Evolutionary conservation across 2,888 invertebrate genomes (phyloP).

Genomic region (Himalopsyche tibetana): DNA sequence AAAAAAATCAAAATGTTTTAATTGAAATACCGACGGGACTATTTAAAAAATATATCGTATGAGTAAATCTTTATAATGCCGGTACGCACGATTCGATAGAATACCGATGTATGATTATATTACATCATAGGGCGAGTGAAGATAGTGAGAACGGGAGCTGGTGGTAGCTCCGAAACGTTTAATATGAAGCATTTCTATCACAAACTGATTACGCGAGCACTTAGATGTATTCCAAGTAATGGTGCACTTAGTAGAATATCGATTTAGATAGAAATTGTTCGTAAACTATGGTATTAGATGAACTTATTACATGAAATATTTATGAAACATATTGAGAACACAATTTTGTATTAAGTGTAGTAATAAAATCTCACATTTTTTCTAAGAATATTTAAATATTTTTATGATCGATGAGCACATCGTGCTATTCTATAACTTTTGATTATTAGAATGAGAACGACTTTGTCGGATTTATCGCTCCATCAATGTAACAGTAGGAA

Average conservation of each 20-base stretch:
- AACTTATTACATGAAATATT: neutral
- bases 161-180: slow-evolving; percentile 7
- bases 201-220: neutral
- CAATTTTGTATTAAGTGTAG: too few relatives aligned
- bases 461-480: too few relatives aligned
- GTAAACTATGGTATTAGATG: slow-evolving; percentile 2
- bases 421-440: too few relatives aligned
- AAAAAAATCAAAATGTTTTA: too few relatives aligned
- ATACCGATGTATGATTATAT: neutral
- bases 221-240: neutral
- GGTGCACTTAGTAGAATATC: slow-evolving; percentile 12
- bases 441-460: too few relatives aligned
- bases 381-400: too few relatives aligned
- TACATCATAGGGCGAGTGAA: slow-evolving; percentile 8
- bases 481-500: too few relatives aligned
- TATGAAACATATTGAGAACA: neutral
- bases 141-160: slow-evolving; percentile 29
- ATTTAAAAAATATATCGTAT: neutral
- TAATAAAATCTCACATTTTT: too few relatives aligned
- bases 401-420: too few relatives aligned
- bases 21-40: too few relatives aligned
- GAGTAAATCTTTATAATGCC: neutral
- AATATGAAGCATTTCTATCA: slow-evolving; percentile 7
- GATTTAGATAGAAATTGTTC: neutral
- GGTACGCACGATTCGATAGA: neutral